These are phyloP conservation scores for Ctenomys sociabilis DNA, from an alignment of 2,113 vertebrate species.

Conservation along the genomic window DNA sequence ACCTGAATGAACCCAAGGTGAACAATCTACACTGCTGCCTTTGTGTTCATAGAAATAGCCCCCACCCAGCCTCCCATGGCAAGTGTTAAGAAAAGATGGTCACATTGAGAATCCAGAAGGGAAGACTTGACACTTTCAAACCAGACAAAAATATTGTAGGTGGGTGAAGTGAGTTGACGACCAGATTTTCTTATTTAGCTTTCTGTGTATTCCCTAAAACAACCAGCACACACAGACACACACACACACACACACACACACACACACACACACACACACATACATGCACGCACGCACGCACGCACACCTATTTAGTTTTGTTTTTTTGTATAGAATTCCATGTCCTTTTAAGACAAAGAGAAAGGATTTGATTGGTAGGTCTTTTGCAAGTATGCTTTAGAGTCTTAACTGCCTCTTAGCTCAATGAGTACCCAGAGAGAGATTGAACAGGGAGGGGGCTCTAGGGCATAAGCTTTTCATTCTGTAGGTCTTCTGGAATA, in stretches of 20 bases:
- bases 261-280: no score
- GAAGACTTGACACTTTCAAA: slow-evolving; percentile 48
- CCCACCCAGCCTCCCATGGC: neutral
- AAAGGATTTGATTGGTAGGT: slow-evolving; percentile 41
- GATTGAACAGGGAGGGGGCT: slow-evolving; percentile 1
- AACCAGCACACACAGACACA: neutral
- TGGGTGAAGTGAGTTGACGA: neutral
- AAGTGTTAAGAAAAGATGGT: slow-evolving; percentile 14
- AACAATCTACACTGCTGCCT: slow-evolving; percentile 77
- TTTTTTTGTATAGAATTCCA: neutral
- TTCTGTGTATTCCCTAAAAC: slow-evolving; percentile 16
- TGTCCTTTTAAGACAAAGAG: slow-evolving; percentile 59
- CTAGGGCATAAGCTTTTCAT: slow-evolving; percentile 62
- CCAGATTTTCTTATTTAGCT: neutral
- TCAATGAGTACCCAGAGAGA: slow-evolving; percentile 51
- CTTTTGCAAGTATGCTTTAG: slow-evolving; percentile 56
- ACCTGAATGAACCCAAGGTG: slow-evolving; percentile 85
- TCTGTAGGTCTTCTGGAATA: slow-evolving; percentile 64
- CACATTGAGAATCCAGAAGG: slow-evolving; percentile 20
- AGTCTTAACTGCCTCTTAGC: slow-evolving; percentile 65
- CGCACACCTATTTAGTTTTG: neutral
- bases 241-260: no score
- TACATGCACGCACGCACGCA: no score
- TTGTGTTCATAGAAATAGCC: slow-evolving; percentile 72
- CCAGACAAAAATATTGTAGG: slow-evolving; percentile 51